Evolutionary conservation across 2,113 vertebrate genomes (phyloP), one percentile per base, ranked within the genome.

Genomic region (Salvelinus alpinus): DNA sequence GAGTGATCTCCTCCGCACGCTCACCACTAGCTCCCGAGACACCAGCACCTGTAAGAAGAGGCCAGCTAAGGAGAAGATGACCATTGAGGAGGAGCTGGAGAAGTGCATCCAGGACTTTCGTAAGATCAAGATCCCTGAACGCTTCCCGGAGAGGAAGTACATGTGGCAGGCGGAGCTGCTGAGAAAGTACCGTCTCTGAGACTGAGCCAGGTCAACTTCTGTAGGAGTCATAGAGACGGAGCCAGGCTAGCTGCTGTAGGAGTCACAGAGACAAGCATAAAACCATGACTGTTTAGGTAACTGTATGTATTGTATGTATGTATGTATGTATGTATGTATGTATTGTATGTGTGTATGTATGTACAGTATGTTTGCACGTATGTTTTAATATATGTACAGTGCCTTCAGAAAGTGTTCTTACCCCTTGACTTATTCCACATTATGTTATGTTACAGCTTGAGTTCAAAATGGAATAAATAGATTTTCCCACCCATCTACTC

Each of bases 71-170:
- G 98, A 99, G 91, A 99, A 98, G 94, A 90, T 97, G 20, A 98
- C 96, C 0, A 94, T 96, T 0, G 96, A 98, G 89, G 97, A 99
- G 78, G 97, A 99, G 93, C 92, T 99, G 80, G 96, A 99, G 71
- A 98, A 96, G 82, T 99, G 98, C 80, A 99, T 99, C 92, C 95
- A 98, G 93, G 98, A 99, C 94, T 99, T 99, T 92, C 96, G 92
- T 65, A 99, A 98, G 88, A 99, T 99, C 92, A 99, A 99, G 92
- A 99, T 99, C 87, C 98, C 98, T 0, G 96, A 99, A 68, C 93
- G 94, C 78, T 99, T 99, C 88, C 97, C 97, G 0, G 97, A 98
- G 89, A 95, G 96, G 87, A 99, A 99, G 78, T 96, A 98, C 80
- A 96, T 96, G 86, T 99, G 98, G 98, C 98, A 99, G 89, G 95